Base-by-base conservation (phyloP, 2,888 invertebrate genomes). In the Branchellion lobata region DNA sequence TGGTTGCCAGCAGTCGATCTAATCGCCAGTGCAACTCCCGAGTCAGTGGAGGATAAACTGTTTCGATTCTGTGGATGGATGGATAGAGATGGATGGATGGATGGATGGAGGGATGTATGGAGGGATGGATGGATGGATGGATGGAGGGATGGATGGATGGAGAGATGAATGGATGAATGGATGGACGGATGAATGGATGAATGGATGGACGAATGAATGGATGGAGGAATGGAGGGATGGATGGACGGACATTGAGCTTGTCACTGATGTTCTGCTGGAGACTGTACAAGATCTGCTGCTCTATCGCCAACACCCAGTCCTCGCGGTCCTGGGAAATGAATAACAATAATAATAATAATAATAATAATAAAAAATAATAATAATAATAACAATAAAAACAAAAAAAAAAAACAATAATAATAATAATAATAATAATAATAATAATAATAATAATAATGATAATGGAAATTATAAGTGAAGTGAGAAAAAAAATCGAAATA, bases 261-360 rank as follows among this genome's bases (percentile, higher is more conserved):
- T 87, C 88, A 83, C 89, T 89, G 85, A 90, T 90, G 82, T 89
- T 90, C 79, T 88, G 88, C 88, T 96, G 96, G 81, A 96, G 90
- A 83, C 94, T 93, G 86, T 92, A 93, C 78, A 96, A 91, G 85
- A 97, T 97, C 89, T 96, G 96, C 87, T 95, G 94, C 83, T 97
- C 96, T 82, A 98, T 96, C 75, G 94, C 93, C 40, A 93, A 90
- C 21, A 98, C 95, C 98, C 97, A 98, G 84, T 94, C 94, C 87
- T 97, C 96, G 21, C 97, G 89, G 85, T 96, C 97, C 86, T 95
- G 82, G 33, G 1, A 1, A 18, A 33, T 69, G 29, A n/a, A n/a
- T 11, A 2, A 57, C n/a, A n/a, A n/a, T n/a, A n/a, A n/a, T n/a
- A n/a, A n/a, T n/a, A n/a, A n/a, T n/a, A n/a, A n/a, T n/a, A n/a